Conservation (phyloP, 2,888 invertebrate genomes). For the Cryptus armator region DNA sequence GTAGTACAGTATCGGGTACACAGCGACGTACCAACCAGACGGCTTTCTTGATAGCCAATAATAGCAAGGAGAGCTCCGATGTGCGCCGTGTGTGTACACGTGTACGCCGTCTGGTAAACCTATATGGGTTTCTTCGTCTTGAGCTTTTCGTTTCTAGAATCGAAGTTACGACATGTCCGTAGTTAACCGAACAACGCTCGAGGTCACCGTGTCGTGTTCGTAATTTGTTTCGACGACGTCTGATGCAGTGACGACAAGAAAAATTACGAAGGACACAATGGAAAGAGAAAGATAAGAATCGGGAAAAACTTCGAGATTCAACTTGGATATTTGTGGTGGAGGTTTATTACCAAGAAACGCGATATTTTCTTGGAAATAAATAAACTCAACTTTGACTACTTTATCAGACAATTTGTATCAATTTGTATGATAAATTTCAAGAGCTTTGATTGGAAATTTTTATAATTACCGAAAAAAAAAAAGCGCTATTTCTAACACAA, state of each 20-base stretch:
- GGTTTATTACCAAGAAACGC: too few species aligned
- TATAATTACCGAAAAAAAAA: too few species aligned
- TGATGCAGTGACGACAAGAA: background rate
- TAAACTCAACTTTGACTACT: too few species aligned
- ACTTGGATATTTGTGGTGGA: background rate
- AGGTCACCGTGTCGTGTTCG: constrained; percentile 29
- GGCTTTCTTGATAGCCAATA: constrained; percentile 61
- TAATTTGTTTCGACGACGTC: constrained; percentile 17
- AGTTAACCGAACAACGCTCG: constrained; percentile 27
- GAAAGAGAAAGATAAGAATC: background rate
- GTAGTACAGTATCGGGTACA: constrained; percentile 49
- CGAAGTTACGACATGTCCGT: constrained; percentile 1
- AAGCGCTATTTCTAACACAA: background rate
- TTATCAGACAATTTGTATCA: too few species aligned
- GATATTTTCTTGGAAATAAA: too few species aligned
- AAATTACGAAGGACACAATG: background rate
- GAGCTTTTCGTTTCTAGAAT: constrained; percentile 4
- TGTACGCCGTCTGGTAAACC: background rate
- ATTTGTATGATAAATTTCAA: too few species aligned
- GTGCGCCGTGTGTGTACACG: constrained; percentile 6
- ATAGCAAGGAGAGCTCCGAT: constrained; percentile 46
- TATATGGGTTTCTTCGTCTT: background rate
- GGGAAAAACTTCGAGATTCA: background rate
- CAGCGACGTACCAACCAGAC: constrained; percentile 43
- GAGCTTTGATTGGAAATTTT: too few species aligned